These are phyloP conservation scores for Eupithecia dodoneata DNA, from an alignment of 2,888 invertebrate species.

Conservation along the genomic window DNA sequence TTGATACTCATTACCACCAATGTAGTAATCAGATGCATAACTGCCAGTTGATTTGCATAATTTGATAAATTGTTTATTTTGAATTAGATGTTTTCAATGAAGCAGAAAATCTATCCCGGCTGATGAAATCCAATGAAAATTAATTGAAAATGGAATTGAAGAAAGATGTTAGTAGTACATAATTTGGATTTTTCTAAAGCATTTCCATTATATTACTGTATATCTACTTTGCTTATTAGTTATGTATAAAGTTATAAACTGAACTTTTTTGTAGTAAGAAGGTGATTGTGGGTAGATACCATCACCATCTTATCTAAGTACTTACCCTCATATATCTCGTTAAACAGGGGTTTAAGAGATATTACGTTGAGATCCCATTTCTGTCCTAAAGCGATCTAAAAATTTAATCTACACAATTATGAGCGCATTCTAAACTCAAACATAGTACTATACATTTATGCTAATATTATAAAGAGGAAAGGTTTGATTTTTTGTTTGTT, in stretches of 20 bases:
- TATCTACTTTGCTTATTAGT: background rate
- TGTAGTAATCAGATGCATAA: conserved; percentile 15
- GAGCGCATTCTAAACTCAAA: too few species aligned
- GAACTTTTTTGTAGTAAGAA: background rate
- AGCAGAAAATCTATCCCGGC: background rate
- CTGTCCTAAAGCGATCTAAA: too few species aligned
- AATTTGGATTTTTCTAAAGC: background rate
- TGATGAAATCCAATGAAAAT: background rate
- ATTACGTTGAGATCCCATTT: too few species aligned
- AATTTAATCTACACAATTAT: too few species aligned
- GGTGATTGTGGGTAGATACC: background rate
- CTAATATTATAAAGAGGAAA: too few species aligned
- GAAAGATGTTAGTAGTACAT: conserved; percentile 4
- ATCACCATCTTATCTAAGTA: background rate
- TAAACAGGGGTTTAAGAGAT: too few species aligned
- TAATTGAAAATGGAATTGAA: background rate
- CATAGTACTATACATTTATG: too few species aligned
- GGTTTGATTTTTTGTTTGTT: too few species aligned
- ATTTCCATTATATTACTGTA: background rate
- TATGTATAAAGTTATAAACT: background rate
- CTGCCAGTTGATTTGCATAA: conserved; percentile 1
- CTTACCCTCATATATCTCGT: too few species aligned
- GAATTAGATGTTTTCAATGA: background rate
- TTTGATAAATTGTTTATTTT: background rate
- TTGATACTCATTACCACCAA: conserved; percentile 17